Conservation (phyloP, 2,888 invertebrate genomes). For the Trissolcus brochymenae region DNA sequence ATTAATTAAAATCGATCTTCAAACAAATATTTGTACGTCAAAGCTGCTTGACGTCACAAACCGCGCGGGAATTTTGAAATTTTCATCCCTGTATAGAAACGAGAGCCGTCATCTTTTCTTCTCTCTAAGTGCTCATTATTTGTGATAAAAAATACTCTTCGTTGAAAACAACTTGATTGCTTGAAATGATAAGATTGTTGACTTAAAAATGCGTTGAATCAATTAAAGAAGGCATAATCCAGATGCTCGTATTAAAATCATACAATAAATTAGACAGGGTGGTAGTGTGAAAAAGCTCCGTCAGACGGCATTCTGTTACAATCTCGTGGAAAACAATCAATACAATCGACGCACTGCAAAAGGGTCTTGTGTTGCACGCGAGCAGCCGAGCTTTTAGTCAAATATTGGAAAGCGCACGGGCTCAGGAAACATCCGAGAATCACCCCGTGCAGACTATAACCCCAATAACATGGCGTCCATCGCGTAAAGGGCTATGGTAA, state of each 20-base stretch:
- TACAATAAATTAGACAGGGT: not conserved
- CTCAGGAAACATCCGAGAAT: conserved; percentile 43
- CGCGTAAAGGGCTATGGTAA: not conserved
- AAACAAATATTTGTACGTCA: too few relatives aligned
- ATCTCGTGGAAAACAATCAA: conserved; percentile 61
- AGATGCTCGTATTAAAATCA: not conserved
- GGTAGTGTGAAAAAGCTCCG: conserved; percentile 56
- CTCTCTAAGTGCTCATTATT: too few relatives aligned
- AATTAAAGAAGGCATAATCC: not conserved
- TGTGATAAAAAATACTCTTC: not conserved
- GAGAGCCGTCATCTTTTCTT: not conserved
- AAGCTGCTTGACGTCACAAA: too few relatives aligned
- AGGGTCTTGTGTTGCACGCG: conserved; percentile 57
- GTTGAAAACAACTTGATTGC: not conserved
- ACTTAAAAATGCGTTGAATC: not conserved
- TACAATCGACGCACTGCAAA: conserved; percentile 63
- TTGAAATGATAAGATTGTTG: not conserved
- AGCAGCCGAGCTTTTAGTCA: conserved; percentile 59
- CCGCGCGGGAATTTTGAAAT: too few relatives aligned
- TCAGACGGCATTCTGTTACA: conserved; percentile 59
- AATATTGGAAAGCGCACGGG: conserved; percentile 55
- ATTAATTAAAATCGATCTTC: too few relatives aligned
- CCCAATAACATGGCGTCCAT: conserved; percentile 58
- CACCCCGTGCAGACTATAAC: conserved; percentile 42
- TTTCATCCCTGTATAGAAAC: not conserved